Conservation (phyloP, 92 coral and sea anemone genomes). For the Porites rus region DNA sequence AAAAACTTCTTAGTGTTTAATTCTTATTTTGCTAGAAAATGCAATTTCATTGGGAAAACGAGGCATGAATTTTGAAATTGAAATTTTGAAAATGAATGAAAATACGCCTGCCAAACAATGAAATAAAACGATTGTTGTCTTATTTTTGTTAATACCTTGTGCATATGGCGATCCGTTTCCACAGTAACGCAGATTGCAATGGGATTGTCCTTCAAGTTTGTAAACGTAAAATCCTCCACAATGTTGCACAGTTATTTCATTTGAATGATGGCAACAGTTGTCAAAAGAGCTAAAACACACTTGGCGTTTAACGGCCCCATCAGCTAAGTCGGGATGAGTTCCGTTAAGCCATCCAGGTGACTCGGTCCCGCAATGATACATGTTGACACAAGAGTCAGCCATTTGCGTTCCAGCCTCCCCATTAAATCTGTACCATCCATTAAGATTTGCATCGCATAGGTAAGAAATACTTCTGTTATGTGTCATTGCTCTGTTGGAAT, state of each 20-base stretch:
- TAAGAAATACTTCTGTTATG: background rate
- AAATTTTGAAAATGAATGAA: too few species aligned
- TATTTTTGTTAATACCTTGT: too few species aligned
- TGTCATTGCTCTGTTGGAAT: background rate
- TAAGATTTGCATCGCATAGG: background rate
- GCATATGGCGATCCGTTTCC: background rate
- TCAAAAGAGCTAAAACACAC: conserved; percentile 1
- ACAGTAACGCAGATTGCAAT: conserved; percentile 8
- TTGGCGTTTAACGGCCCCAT: conserved; percentile 16
- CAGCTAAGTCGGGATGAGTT: conserved; percentile 7
- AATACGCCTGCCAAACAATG: too few species aligned
- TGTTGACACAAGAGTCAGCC: background rate
- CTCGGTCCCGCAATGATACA: background rate
- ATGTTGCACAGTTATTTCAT: background rate
- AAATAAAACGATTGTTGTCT: too few species aligned
- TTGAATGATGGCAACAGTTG: conserved; percentile 1
- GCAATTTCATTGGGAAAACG: too few species aligned
- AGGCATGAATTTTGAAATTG: too few species aligned
- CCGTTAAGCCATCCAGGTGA: conserved; percentile 43
- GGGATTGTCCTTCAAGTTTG: background rate
- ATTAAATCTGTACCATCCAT: conserved; percentile 32
- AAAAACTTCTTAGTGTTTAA: too few species aligned
- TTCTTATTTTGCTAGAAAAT: too few species aligned
- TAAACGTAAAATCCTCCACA: conserved; percentile 38
- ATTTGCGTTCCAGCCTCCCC: background rate